Conservation (phyloP, 2,113 vertebrate genomes). For the Gorsachius goisagi region DNA sequence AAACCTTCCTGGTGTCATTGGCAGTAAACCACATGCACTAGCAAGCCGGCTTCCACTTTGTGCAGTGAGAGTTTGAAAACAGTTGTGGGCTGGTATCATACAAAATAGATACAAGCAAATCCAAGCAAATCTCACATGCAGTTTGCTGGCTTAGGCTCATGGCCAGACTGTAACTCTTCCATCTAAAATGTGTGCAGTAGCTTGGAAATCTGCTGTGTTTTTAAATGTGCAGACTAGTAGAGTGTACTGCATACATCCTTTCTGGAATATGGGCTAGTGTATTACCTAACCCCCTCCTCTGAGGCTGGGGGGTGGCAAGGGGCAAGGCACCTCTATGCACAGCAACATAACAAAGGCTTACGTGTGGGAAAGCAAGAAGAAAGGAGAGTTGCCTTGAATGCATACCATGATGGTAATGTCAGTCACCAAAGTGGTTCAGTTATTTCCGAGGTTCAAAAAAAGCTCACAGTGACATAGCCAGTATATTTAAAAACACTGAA, state of each 20-base stretch:
- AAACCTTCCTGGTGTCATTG: background rate
- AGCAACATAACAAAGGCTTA: background rate
- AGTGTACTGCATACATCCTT: background rate
- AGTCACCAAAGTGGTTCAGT: background rate
- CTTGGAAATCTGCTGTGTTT: background rate
- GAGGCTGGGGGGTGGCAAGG: accelerated
- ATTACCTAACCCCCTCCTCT: background rate
- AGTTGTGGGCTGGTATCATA: background rate
- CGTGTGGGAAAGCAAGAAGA: background rate
- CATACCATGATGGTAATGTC: background rate
- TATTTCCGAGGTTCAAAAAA: background rate
- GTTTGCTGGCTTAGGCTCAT: background rate
- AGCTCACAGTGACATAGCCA: background rate
- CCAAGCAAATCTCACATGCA: background rate
- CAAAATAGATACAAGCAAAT: background rate
- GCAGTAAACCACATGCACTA: background rate
- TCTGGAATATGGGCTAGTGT: background rate
- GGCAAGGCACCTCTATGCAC: background rate
- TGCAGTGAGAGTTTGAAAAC: background rate
- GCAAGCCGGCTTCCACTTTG: background rate
- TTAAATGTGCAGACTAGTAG: background rate
- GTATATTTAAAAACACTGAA: background rate
- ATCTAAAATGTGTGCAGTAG: background rate
- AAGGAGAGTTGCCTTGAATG: background rate
- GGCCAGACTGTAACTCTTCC: background rate